Evolutionary conservation across 2,113 vertebrate genomes (phyloP).

Genomic region (Cottus gobio): DNA sequence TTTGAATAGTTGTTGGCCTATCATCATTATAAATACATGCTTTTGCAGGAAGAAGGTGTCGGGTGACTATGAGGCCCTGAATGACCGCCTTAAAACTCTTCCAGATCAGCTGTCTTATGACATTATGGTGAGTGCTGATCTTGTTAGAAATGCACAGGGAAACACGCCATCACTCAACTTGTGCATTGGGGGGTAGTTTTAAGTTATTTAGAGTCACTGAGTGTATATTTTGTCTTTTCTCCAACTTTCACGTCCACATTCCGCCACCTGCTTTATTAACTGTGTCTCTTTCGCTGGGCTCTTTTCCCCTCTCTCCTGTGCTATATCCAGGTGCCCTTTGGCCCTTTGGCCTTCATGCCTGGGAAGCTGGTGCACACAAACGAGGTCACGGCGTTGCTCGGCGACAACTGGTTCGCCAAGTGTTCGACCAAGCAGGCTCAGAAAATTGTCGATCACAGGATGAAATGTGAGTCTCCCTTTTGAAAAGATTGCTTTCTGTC

Average conservation of each 20-base stretch:
- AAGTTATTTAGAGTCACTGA: background rate
- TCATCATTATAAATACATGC: constrained; percentile 10
- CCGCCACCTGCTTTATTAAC: background rate
- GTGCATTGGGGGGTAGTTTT: background rate
- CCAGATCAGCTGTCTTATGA: constrained; percentile 94
- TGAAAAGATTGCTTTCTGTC: background rate
- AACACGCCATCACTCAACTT: background rate
- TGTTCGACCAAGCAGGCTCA: constrained; percentile 95
- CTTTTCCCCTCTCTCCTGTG: background rate
- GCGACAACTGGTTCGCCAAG: constrained; percentile 98
- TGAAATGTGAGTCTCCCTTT: constrained; percentile 86
- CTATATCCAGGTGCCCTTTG: constrained; percentile 91
- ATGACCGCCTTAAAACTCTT: constrained; percentile 89
- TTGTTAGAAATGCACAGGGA: background rate
- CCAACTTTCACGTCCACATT: background rate
- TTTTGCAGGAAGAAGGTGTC: constrained; percentile 91
- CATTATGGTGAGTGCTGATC: constrained; percentile 88
- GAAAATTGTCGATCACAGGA: constrained; percentile 91
- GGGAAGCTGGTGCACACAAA: constrained; percentile 96
- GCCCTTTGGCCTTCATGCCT: constrained; percentile 97
- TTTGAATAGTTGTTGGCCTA: background rate
- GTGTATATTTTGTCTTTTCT: background rate
- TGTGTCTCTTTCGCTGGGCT: background rate
- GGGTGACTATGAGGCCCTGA: constrained; percentile 90
- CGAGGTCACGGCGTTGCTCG: constrained; percentile 94